Percentiles rank a stretch among this genome's conserved stretches.
phyloP scores from a whole-genome alignment of 2,888 invertebrate genomes.

The Villa cingulata region DNA sequence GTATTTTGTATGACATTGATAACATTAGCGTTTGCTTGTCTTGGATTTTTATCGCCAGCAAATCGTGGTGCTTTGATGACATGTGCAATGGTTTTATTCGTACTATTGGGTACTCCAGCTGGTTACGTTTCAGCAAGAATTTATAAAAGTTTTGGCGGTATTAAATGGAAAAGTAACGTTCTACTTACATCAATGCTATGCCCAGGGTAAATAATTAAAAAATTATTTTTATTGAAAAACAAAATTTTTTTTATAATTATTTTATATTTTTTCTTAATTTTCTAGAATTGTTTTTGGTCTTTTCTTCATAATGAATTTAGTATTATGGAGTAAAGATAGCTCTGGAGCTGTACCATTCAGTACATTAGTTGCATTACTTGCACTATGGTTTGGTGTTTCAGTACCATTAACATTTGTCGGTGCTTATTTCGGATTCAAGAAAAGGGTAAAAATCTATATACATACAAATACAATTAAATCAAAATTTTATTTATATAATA shows the following conservation, averaged over 20 bases:
- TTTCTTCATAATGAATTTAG: constrained; percentile 93
- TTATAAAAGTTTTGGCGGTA: constrained; percentile 97
- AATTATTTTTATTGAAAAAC: background rate
- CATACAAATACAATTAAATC: background rate
- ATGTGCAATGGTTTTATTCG: constrained; percentile 90
- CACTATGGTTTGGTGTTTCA: constrained; percentile 96
- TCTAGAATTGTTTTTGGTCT: constrained; percentile 85
- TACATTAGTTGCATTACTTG: constrained; percentile 82
- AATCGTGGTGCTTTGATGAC: constrained; percentile 98
- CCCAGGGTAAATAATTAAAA: constrained; percentile 64
- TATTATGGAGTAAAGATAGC: constrained; percentile 91
- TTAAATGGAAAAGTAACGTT: constrained; percentile 98
- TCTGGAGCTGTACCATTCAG: constrained; percentile 96
- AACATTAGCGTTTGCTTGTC: constrained; percentile 94
- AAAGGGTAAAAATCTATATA: constrained; percentile 64
- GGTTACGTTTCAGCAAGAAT: constrained; percentile 94
- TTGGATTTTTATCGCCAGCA: constrained; percentile 96
- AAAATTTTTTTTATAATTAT: background rate
- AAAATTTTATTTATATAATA: constrained; percentile 4
- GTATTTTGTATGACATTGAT: constrained; percentile 90
- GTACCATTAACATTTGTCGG: constrained; percentile 96
- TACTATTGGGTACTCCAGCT: constrained; percentile 91
- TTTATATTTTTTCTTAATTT: constrained; percentile 18
- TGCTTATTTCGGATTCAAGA: constrained; percentile 96
- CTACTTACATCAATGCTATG: constrained; percentile 90